These are phyloP conservation scores for Oopsacas minuta DNA, from an alignment of 37 sponge, comb jelly and placozoan species.

Conservation along the genomic window DNA sequence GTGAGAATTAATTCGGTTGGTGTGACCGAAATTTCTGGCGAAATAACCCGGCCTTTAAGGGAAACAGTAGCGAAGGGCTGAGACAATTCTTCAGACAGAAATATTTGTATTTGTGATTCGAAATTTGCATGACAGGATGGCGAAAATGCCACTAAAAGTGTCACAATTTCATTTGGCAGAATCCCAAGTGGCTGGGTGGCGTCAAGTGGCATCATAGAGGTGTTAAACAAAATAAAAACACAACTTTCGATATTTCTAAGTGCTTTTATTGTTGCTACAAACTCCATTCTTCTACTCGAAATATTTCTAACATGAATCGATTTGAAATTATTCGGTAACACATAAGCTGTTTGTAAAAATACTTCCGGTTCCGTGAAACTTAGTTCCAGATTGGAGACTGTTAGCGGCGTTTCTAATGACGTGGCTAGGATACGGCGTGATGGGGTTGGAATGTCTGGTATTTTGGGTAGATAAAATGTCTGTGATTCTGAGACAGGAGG, in stretches of 20 bases:
- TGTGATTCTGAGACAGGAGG: constrained; percentile 46
- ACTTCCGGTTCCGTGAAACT: constrained; percentile 24
- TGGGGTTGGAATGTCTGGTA: constrained; percentile 35
- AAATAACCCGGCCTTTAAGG: neutral
- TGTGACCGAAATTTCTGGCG: neutral
- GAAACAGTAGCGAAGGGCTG: neutral
- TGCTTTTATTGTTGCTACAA: neutral
- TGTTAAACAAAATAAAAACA: neutral
- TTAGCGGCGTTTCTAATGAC: constrained; percentile 40
- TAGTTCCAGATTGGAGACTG: constrained; percentile 26
- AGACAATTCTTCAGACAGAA: neutral
- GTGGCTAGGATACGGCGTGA: constrained; percentile 60
- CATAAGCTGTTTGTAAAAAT: neutral
- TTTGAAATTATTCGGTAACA: constrained; percentile 21
- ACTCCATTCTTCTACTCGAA: neutral
- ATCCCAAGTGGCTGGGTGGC: neutral
- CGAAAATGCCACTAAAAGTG: neutral
- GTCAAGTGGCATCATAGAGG: constrained; percentile 1
- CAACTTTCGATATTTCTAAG: neutral
- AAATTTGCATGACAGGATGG: neutral
- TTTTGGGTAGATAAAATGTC: constrained; percentile 4
- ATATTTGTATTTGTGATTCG: neutral
- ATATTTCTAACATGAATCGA: neutral
- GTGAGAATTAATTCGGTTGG: constrained; percentile 5
- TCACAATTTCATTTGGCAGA: neutral